Base-by-base conservation (phyloP, 2,797 vertebrate genomes). In the Alca torda region DNA sequence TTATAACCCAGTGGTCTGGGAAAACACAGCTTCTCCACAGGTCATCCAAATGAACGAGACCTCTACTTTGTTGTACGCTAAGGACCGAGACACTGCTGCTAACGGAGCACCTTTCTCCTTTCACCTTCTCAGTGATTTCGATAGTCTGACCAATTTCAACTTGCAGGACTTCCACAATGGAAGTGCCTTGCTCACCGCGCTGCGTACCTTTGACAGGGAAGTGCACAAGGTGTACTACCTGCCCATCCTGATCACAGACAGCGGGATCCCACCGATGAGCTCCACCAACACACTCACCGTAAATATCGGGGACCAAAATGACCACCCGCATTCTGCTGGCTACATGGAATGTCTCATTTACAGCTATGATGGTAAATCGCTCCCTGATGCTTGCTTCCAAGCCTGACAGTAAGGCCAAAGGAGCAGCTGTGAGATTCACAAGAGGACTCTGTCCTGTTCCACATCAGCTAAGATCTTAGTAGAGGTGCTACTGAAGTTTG, bases 1-100 rank as follows among this genome's bases (percentile, higher is more conserved):
- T 13, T 99, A 99, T 56, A 97, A 96, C n/a, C 99, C 99, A 2
- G 93, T 99, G 7, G 97, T 99, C 31, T 99, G 99, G 99, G 99
- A 99, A 96, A 99, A 99, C 96, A 96, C 97, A 4, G 94, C 97
- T 10, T 98, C 98, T 1, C 99, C 99, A 1, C 99, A 99, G 94
- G 63, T 95, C 0, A 97, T 99, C 20, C 98, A 83, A 30, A 98
- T 99, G 98, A 99, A 99, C 1, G 98, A 98, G 41, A 98, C 98
- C 2, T 99, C 99, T 13, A 53, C 94, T 0, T 96, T 99, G 35
- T 98, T 99, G 26, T 98, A 99, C 2, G 98, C 98, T 41, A 97
- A 96, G 10, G 99, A 99, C 95, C 97, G 94, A 13, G 99, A 99
- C 97, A 98, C 98, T 9, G 92, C 98, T 43, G 77, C 90, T 9